Conservation (phyloP, 2,113 vertebrate genomes). For the Takifugu flavidus region DNA sequence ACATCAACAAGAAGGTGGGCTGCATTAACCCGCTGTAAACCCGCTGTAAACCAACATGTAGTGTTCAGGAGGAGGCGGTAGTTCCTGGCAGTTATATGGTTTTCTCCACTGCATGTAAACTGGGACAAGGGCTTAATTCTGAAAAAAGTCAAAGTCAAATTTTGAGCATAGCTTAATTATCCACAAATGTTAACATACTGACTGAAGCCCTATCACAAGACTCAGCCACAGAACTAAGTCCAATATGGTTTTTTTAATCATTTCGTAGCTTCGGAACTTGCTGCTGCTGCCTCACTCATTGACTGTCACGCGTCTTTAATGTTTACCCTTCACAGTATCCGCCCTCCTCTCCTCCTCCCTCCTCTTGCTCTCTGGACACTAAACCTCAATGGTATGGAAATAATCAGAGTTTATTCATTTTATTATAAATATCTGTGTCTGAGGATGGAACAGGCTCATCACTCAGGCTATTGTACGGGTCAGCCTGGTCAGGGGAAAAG, state of each 20-base stretch:
- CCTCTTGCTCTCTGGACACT: constrained; percentile 11
- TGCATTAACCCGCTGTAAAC: no score
- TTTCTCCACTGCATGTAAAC: no score
- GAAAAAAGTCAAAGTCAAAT: no score
- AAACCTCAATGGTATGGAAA: constrained; percentile 34
- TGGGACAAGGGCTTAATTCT: no score
- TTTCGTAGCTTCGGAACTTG: neutral
- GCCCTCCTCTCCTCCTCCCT: constrained; percentile 4
- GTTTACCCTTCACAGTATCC: constrained; percentile 24
- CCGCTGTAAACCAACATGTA: no score
- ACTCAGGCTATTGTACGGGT: constrained; percentile 23
- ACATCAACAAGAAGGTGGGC: no score
- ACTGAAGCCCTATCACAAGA: no score
- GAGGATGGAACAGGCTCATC: constrained; percentile 28
- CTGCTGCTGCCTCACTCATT: neutral
- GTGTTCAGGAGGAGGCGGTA: no score
- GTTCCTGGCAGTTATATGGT: no score
- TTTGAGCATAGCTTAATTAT: no score
- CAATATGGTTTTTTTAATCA: neutral
- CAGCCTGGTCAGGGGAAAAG: constrained; percentile 20
- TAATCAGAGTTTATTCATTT: constrained; percentile 40
- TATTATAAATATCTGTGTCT: constrained; percentile 30
- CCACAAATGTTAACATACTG: no score
- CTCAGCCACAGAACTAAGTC: no score
- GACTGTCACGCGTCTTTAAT: constrained; percentile 3